Base-by-base conservation (phyloP, 1,140 invertebrate species). In the Callitettix versicolor region DNA sequence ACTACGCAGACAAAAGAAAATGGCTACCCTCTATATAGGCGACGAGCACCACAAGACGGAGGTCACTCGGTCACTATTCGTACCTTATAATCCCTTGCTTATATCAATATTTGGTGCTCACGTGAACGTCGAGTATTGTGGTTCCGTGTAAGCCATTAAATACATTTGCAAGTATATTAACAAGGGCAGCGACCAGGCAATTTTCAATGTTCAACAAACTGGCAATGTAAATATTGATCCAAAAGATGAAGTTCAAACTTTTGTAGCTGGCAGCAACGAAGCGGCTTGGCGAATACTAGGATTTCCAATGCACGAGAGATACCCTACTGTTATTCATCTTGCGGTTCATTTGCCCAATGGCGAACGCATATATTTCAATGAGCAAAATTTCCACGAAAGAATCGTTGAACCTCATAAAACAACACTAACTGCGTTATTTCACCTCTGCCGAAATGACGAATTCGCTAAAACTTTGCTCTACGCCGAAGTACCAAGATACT, bases 101-200 rank as follows among this genome's bases (percentile, higher is more conserved):
- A 15, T 14, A 41, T 5, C 3, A 41, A 41, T 41, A 3, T 51
- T 51, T 61, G 1, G 36, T 17, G 48, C 48, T 5, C 68, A 71
- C 52, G 62, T 67, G 12, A 71, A 71, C 51, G 66, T 71, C 18
- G 68, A 71, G 52, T 66, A 49, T 56, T 71, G 67, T 55, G 61
- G 65, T 60, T 68, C 63, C 0, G 64, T 69, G 2, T 63, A 68
- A 46, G 51, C 58, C 4, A 66, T 65, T 6, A 65, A 67, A 59
- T 67, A 68, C 52, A 62, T 66, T 55, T 66, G 64, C 61, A 73
- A 71, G 57, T 73, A 71, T 64, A 64, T 74, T 49, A 68, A 69
- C 46, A 72, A 71, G 66, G 67, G 67, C 15, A 68, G 61, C 56
- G 68, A 72, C 62, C 63, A 65, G 64, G 68, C 69, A 36, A 60